Evolutionary conservation across 64 coral and sea anemone species (phyloP), one percentile per base, ranked within the genome.

Genomic region (Hydrozoanthus tunicans): DNA sequence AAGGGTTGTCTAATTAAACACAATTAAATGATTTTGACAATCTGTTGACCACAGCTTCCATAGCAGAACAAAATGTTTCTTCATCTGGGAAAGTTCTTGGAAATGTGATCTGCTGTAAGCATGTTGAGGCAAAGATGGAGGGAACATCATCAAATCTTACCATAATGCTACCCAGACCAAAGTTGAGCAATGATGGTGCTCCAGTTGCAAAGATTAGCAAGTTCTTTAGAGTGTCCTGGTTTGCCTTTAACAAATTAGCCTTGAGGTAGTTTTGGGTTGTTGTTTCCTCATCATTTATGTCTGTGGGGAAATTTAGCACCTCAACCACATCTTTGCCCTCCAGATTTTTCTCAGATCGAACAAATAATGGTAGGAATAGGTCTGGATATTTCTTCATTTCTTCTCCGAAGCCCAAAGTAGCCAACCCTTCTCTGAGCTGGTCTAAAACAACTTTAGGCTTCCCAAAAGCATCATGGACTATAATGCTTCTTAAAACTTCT

Each of bases 401-500:
- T 75, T 15, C 63, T 24, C 92, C 92, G 66, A 94, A 94, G 9
- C 64, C 32, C 58, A 94, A 64, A 9, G 10, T 83, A 13, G 11
- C 11, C 5, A 94, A 15, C 2, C 92, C 92, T n/a, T 94, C 92
- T 90, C 92, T 78, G 0, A 94, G 32, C 76, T 94, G 92, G 54
- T 94, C 92, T 17, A 94, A 70, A 5, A 94, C 57, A 32, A 94
- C 84, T 76, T 94, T 90, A 6, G 57, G 66, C 5, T 64, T 64
- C 59, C 92, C 92, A 56, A 94, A 59, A 11, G 61, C 86, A 83
- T 94, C 92, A 90, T 94, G 92, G 5, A 94, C 32, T 15, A 93
- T 89, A 17, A 93, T 20, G 7, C 64, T 68, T 80, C 58, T 59
- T 6, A 93, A 69, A 17, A 93, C 79, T 3, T 64, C 58, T 17